Base-by-base conservation (phyloP, 2,888 invertebrate genomes). In the Agrotis ipsilon region DNA sequence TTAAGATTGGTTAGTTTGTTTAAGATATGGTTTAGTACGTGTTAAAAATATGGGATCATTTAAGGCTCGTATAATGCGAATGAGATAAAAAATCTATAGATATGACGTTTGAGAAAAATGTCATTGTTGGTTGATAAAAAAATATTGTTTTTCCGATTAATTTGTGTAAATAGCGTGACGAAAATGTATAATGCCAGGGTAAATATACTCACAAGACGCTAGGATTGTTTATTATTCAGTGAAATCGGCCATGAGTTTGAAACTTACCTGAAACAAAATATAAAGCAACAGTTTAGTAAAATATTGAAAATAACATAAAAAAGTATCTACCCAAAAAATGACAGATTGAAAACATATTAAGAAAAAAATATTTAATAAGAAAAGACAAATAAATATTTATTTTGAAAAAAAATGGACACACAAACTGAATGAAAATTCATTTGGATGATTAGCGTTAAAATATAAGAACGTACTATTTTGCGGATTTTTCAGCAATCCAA, bases 1-100 rank as follows among this genome's bases (percentile, higher is more conserved):
- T 64, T 74, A 11, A 11, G 21, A 57, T 75, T 45, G 1, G 46
- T 18, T 27, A 1, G 18, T 45, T 32, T n/a, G 13, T 6, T 14
- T 55, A 73, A 52, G 60, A 63, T 70, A 52, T 60, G 39, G 48
- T 80, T 82, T 68, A 75, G 65, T 75, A 78, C 39, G 84, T 78
- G 82, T 77, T 80, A 74, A 80, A 79, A 78, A 74, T 82, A 72
- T 72, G 58, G 55, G 24, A 68, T 63, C 66, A 66, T 77, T 82
- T 80, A 71, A 43, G 62, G 51, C 55, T 71, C 59, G 27, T 63
- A 67, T 62, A 49, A 39, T 64, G 59, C 48, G 51, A 45, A 39
- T 59, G 16, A 54, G 55, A 78, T 71, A 55, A 68, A 77, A 76
- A 54, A 62, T 32, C 58, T 54, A 39, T 57, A 59, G 16, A 16